These are phyloP conservation scores for Hymenochirus boettgeri DNA, from an alignment of 2,113 vertebrate genomes.

Conservation along the genomic window DNA sequence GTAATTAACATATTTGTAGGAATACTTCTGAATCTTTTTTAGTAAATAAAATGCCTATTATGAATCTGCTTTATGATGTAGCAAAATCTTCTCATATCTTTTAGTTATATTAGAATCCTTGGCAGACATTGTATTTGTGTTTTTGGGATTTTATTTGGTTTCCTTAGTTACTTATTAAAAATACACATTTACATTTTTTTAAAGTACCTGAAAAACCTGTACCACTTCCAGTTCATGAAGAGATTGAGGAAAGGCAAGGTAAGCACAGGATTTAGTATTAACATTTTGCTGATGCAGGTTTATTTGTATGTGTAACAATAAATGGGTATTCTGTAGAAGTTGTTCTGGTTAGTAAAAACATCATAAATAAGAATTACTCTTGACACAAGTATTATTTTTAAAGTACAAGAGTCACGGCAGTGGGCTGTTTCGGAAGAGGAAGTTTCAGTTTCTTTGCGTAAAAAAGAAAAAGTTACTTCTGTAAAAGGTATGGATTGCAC, in stretches of 20 bases:
- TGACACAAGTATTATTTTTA: conserved; percentile 62
- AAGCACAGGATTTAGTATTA: conserved; percentile 38
- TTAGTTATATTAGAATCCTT: too few relatives aligned
- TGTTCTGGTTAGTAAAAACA: not conserved
- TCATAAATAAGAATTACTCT: not conserved
- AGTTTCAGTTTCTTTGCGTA: conserved; percentile 67
- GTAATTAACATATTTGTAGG: too few relatives aligned
- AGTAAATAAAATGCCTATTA: too few relatives aligned
- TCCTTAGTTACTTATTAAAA: conserved; percentile 11
- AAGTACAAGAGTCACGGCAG: conserved; percentile 68
- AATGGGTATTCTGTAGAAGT: too few relatives aligned
- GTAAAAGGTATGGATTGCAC: conserved; percentile 62
- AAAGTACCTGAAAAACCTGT: conserved; percentile 66
- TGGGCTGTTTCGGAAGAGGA: conserved; percentile 73
- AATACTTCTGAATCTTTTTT: too few relatives aligned
- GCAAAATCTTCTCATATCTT: too few relatives aligned
- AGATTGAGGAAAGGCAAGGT: conserved; percentile 69
- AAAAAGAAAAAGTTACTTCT: conserved; percentile 66
- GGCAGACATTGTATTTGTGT: too few relatives aligned
- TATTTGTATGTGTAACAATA: not conserved
- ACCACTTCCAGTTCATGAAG: conserved; percentile 62
- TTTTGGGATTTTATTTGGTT: conserved; percentile 2
- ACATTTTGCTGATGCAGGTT: not conserved
- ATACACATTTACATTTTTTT: conserved; percentile 55
- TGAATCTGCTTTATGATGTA: too few relatives aligned